A percentile compares a stretch with the other conserved stretches of the same genome.
These are phyloP conservation scores for Amphipoea lucens DNA, from an alignment of 2,888 invertebrate species.

Conservation along the genomic window DNA sequence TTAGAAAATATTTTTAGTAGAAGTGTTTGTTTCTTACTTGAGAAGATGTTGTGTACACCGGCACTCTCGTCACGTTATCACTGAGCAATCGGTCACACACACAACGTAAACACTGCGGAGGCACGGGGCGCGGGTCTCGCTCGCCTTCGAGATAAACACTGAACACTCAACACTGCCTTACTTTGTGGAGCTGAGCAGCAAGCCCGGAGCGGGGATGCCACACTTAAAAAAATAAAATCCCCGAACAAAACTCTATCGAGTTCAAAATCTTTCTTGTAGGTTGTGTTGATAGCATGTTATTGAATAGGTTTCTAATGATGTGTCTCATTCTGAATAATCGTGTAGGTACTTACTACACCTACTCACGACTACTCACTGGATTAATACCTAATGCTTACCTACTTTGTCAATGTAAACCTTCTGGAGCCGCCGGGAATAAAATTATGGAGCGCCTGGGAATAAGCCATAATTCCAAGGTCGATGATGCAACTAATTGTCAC, in stretches of 20 bases:
- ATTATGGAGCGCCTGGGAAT: too few relatives aligned
- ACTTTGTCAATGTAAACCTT: background rate
- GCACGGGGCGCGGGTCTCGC: slow-evolving; percentile 64
- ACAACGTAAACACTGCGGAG: slow-evolving; percentile 76
- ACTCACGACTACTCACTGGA: background rate
- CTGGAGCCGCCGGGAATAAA: too few relatives aligned
- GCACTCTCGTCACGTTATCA: slow-evolving; percentile 78
- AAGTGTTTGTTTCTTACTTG: slow-evolving; percentile 67
- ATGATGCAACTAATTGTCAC: background rate
- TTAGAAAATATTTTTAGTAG: slow-evolving; percentile 1
- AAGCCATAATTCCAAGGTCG: background rate
- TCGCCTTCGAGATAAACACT: slow-evolving; percentile 76
- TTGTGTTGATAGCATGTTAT: background rate
- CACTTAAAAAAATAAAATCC: slow-evolving; percentile 58
- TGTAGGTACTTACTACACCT: background rate
- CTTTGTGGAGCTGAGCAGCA: slow-evolving; percentile 63
- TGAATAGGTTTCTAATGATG: background rate
- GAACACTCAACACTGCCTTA: slow-evolving; percentile 54
- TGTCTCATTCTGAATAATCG: background rate
- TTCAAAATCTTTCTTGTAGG: background rate
- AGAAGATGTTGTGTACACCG: slow-evolving; percentile 69
- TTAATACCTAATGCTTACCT: background rate
- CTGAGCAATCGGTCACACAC: slow-evolving; percentile 74
- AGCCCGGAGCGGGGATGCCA: slow-evolving; percentile 75
- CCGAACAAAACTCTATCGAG: slow-evolving; percentile 23